phyloP scores from a whole-genome alignment of 35 echinoderm and acorn worm species.

The Heliocidaris tuberculata region DNA sequence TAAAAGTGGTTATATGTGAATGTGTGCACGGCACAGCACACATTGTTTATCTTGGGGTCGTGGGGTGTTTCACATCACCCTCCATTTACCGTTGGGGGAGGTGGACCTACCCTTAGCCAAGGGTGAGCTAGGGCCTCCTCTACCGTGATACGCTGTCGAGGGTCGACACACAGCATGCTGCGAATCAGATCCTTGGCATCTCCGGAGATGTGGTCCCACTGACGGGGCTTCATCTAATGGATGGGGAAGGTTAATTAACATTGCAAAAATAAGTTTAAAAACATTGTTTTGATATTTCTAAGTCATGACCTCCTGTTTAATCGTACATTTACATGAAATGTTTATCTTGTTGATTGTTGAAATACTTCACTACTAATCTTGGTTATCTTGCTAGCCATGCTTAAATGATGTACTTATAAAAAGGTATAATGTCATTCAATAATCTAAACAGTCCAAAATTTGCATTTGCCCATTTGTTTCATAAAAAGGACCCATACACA shows the following conservation, averaged over 20 bases:
- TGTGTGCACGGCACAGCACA: constrained; percentile 28
- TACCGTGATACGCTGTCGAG: constrained; percentile 87
- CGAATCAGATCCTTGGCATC: constrained; percentile 90
- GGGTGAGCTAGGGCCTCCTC: constrained; percentile 88
- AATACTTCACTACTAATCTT: too few species aligned
- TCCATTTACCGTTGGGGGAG: constrained; percentile 15
- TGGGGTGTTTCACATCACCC: not conserved
- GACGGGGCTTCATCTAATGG: constrained; percentile 87
- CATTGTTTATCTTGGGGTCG: not conserved
- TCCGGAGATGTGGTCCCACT: constrained; percentile 94
- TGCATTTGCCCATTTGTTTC: too few species aligned
- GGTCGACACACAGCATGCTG: constrained; percentile 89
- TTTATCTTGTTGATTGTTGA: too few species aligned
- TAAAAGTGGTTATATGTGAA: not conserved
- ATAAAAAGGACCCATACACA: too few species aligned
- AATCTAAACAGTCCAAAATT: too few species aligned
- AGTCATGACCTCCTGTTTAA: too few species aligned
- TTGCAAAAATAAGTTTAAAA: not conserved
- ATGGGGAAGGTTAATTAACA: not conserved
- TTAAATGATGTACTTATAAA: too few species aligned
- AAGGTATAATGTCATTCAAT: too few species aligned
- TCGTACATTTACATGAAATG: too few species aligned
- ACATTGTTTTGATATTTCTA: too few species aligned
- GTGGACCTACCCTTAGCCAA: constrained; percentile 81
- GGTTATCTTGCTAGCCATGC: too few species aligned